Conservation (phyloP, 2,888 invertebrate genomes). For the Drosophila atroscutellata region DNA sequence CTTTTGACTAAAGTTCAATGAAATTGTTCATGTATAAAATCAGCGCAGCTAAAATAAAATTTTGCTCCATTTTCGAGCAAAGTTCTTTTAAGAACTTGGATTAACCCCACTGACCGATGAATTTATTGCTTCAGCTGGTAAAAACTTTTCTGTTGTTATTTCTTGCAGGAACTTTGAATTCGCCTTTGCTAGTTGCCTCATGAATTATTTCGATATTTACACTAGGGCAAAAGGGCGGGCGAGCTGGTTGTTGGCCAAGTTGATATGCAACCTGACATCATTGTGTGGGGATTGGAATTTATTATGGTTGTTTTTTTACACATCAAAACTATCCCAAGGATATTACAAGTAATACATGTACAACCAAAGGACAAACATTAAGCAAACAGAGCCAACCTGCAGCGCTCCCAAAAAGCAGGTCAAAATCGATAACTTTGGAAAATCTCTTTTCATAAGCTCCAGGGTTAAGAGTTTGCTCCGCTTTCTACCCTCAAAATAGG, state of each 20-base stretch:
- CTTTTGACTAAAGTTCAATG: neutral
- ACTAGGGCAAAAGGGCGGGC: too few species aligned
- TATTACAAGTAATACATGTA: too few species aligned
- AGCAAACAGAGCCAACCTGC: neutral
- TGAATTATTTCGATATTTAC: constrained; percentile 11
- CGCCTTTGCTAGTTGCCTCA: constrained; percentile 11
- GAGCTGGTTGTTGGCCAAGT: neutral
- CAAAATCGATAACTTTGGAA: neutral
- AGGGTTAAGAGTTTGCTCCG: neutral
- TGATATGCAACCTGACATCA: neutral
- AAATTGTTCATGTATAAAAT: constrained; percentile 3
- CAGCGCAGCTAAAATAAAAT: neutral
- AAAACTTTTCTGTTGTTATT: constrained; percentile 14
- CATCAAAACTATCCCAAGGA: neutral
- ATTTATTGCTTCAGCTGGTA: constrained; percentile 52
- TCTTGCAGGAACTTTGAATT: constrained; percentile 50
- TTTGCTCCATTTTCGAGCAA: constrained; percentile 8
- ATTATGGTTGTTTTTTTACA: neutral
- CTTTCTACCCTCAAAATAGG: neutral
- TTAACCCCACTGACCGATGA: constrained; percentile 12
- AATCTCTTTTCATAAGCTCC: neutral
- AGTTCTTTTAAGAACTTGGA: constrained; percentile 4
- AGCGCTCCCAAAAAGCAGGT: neutral
- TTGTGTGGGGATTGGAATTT: constrained; percentile 1
- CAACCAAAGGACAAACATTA: constrained; percentile 4